Evolutionary conservation across 2,888 invertebrate genomes (phyloP), one percentile per base, ranked within the genome.

Genomic region (Alviniconcha strummeri): DNA sequence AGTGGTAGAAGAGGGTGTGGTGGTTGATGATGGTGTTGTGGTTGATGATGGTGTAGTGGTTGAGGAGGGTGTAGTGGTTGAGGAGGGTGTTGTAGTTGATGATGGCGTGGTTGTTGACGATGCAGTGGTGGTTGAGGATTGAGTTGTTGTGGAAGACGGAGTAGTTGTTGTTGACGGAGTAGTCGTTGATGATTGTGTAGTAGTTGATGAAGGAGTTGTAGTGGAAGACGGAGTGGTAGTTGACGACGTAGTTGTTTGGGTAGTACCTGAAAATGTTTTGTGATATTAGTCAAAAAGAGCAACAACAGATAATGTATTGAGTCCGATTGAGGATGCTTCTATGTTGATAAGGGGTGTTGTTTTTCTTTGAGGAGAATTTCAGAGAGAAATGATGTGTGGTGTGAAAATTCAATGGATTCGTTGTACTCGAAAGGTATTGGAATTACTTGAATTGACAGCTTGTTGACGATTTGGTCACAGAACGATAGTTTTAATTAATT

Each of bases 91-190:
- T 8, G 69, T 69, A 13, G 69, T 69, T 13, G 69, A 69, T 8
- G 69, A n/a, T 69, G 69, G 69, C 17, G 69, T 17, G 69, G 69
- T 75, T n/a, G 55, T 36, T 75, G 75, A 75, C 17, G 75, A 75
- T 75, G 75, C 7, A 5, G n/a, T 55, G 8, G 75, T 15, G 52
- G 75, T 52, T 13, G 75, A 54, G 6, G 75, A 54, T 36, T 6
- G 54, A 9, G 17, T 54, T 13, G 75, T 52, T 5, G 75, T 75
- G 36, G 55, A 75, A 9, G 55, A 55, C 11, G 75, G 11, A 5
- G 75, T 13, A 9, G 75, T 54, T 5, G 75, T 75, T 13, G 75
- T 19, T n/a, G 55, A 52, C 11, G 54, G 9, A 4, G 75, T 75
- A 5, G 36, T 75, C 5, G 75, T 36, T 13, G 75, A 75, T 13